phyloP scores from a whole-genome alignment of 2,888 invertebrate genomes.

The Xestia c-nigrum region DNA sequence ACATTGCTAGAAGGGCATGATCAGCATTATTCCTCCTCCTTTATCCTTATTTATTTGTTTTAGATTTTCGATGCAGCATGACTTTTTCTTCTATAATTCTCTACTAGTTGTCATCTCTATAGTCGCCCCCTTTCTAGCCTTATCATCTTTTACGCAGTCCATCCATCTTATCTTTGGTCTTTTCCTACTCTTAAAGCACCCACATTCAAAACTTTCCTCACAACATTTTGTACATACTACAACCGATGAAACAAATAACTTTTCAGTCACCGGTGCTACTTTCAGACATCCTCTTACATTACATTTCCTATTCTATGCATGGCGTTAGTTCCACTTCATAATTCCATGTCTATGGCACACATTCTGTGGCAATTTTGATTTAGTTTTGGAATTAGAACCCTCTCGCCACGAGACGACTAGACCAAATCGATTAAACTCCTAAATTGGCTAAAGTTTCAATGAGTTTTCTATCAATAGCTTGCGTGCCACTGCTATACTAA shows the following conservation, averaged over 20 bases:
- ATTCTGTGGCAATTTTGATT: conserved; percentile 20
- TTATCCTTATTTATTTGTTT: not conserved
- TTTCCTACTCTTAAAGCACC: not conserved
- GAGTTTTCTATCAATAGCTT: conserved; percentile 21
- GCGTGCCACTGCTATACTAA: conserved; percentile 2
- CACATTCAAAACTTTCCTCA: not conserved
- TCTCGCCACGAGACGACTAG: not conserved
- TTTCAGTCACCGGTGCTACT: not conserved
- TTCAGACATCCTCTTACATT: not conserved
- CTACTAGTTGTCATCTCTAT: not conserved
- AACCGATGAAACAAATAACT: not conserved
- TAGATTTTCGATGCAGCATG: not conserved
- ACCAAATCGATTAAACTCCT: conserved; percentile 24
- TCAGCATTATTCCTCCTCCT: not conserved
- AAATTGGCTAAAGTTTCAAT: conserved; percentile 36
- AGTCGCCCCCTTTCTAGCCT: not conserved
- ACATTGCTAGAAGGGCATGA: not conserved
- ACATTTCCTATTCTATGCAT: not conserved
- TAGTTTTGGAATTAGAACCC: conserved; percentile 14
- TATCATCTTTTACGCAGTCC: not conserved
- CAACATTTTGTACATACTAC: not conserved
- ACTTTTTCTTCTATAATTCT: not conserved
- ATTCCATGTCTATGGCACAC: conserved; percentile 7
- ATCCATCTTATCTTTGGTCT: not conserved
- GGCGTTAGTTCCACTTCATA: not conserved